phyloP scores from a whole-genome alignment of 2,113 vertebrate genomes.

The Sterna hirundo region DNA sequence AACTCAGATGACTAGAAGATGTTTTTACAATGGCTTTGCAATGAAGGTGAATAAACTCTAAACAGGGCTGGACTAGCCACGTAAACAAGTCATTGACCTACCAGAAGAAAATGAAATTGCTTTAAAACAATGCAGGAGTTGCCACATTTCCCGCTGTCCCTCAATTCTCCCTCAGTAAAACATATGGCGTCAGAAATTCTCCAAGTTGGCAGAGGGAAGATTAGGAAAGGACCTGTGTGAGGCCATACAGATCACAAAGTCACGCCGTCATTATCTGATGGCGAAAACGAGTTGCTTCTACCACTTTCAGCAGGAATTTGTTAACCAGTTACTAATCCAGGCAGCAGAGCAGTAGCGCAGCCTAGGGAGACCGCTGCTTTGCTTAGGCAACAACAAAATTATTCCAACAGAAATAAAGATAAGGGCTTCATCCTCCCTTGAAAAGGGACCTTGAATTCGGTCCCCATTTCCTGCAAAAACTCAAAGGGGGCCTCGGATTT shows the following conservation, averaged over 20 bases:
- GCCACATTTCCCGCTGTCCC: neutral
- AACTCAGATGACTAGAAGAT: constrained; percentile 82
- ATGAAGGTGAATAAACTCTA: constrained; percentile 81
- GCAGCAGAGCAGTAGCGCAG: neutral
- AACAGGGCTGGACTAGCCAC: constrained; percentile 88
- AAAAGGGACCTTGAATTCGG: neutral
- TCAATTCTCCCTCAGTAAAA: neutral
- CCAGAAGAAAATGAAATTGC: constrained; percentile 25
- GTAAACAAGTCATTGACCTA: constrained; percentile 86
- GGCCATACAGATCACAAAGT: neutral
- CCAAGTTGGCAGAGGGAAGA: neutral
- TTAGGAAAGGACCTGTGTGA: neutral
- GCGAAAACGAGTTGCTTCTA: neutral
- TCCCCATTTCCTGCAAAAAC: neutral
- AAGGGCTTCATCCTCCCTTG: neutral
- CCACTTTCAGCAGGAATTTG: neutral
- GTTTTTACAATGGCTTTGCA: constrained; percentile 86
- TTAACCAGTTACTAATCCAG: neutral
- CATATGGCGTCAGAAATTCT: neutral
- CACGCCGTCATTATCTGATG: neutral
- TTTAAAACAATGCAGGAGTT: neutral
- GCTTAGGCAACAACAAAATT: neutral
- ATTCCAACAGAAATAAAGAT: neutral
- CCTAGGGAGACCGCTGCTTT: neutral
- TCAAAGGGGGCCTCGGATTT: neutral